Conservation (phyloP, 2,888 invertebrate species). For the Amaurobius ferox region DNA sequence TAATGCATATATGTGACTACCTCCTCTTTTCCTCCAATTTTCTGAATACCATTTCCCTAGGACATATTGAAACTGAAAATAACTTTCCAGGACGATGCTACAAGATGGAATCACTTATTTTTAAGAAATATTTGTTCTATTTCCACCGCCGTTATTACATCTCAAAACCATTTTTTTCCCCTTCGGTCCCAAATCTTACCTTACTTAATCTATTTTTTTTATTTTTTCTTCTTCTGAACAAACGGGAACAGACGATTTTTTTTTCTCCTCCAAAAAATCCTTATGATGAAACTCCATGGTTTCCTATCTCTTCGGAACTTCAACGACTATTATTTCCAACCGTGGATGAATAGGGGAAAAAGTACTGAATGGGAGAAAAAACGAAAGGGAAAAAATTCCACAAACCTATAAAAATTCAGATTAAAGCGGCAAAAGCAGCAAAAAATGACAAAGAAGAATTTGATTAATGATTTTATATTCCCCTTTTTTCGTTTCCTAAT, state of each 20-base stretch:
- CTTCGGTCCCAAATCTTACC: background rate
- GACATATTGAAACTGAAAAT: constrained; percentile 10
- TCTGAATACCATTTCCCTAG: background rate
- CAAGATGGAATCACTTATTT: constrained; percentile 11
- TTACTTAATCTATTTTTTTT: constrained; percentile 15
- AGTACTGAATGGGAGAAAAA: background rate
- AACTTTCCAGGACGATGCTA: background rate
- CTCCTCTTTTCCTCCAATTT: background rate
- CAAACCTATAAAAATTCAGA: constrained; percentile 70
- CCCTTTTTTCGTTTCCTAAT: constrained; percentile 70
- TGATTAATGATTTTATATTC: constrained; percentile 72
- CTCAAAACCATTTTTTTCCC: constrained; percentile 6
- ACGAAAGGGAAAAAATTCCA: background rate
- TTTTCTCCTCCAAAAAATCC: background rate
- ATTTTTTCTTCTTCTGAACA: background rate
- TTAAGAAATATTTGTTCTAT: constrained; percentile 18
- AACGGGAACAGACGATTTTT: background rate
- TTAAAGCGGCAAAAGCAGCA: constrained; percentile 55
- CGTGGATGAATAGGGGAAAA: constrained; percentile 5
- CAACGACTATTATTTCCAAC: constrained; percentile 14
- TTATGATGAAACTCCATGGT: background rate
- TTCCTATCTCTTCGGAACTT: constrained; percentile 9
- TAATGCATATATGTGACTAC: background rate
- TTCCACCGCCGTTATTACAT: background rate
- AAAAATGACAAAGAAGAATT: constrained; percentile 59